A percentile compares a stretch with the other conserved stretches of the same genome.
These are phyloP conservation scores for Sipha maydis DNA, from an alignment of 2,888 invertebrate species.

Conservation along the genomic window DNA sequence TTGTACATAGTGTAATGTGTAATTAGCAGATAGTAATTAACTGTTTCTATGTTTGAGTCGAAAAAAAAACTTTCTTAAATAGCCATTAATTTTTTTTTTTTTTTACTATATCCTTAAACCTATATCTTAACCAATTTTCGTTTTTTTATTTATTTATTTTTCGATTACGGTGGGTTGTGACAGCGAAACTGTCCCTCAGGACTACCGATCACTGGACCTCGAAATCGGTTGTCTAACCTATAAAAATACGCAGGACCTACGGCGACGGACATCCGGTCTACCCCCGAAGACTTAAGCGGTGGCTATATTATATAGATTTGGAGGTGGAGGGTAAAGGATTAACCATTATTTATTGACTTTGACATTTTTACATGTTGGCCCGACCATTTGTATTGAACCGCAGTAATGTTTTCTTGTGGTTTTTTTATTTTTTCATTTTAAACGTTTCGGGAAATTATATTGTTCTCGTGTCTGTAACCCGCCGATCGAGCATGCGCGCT, in stretches of 20 bases:
- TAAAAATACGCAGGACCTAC: too few species aligned
- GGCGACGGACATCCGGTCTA: not conserved
- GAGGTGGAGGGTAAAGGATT: not conserved
- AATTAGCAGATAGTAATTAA: too few species aligned
- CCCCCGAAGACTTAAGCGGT: not conserved
- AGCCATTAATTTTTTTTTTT: too few species aligned
- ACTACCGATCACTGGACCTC: not conserved
- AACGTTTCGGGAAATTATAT: not conserved
- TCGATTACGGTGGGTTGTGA: too few species aligned
- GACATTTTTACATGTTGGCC: constrained; percentile 40
- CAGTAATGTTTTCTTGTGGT: not conserved
- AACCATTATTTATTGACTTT: constrained; percentile 41
- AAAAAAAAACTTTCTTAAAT: too few species aligned
- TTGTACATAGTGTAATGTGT: too few species aligned
- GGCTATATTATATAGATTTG: not conserved
- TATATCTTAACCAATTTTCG: too few species aligned
- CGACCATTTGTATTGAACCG: not conserved
- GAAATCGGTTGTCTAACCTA: not conserved
- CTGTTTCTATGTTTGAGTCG: too few species aligned
- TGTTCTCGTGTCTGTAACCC: not conserved
- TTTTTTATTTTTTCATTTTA: not conserved
- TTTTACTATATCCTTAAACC: too few species aligned
- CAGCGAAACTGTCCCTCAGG: not conserved
- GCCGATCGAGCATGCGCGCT: not conserved
- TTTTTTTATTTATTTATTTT: too few species aligned